Conservation (phyloP, 2,888 invertebrate genomes). For the Pseudeuparius sepicola region DNA sequence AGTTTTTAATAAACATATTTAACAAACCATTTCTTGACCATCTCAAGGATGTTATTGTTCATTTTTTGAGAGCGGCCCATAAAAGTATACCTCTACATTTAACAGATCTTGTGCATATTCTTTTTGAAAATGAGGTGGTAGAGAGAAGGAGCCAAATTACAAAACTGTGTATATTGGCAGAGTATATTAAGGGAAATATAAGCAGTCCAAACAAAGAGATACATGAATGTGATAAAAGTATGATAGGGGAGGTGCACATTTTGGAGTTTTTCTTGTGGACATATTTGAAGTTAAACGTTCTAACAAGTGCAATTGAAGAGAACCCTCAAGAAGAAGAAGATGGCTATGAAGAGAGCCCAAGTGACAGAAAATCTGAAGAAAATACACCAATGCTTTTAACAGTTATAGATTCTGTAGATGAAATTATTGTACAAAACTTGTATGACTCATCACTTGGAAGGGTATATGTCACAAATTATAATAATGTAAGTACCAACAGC, state of each 20-base stretch:
- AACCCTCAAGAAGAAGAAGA: conserved; percentile 19
- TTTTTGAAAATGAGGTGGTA: conserved; percentile 27
- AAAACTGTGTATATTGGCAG: conserved; percentile 18
- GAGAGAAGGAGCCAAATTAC: not conserved
- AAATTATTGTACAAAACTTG: conserved; percentile 33
- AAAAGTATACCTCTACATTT: conserved; percentile 26
- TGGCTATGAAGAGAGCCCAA: conserved; percentile 8
- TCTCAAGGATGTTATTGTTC: conserved; percentile 25
- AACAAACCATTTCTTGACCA: conserved; percentile 20
- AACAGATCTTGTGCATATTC: conserved; percentile 24
- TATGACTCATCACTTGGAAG: conserved; percentile 35
- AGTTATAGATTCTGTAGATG: conserved; percentile 24
- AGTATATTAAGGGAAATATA: conserved; percentile 30
- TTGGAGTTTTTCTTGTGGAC: conserved; percentile 33
- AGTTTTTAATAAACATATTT: conserved; percentile 17
- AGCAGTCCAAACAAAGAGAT: conserved; percentile 25
- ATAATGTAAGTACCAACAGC: conserved; percentile 6
- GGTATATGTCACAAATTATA: too few species aligned
- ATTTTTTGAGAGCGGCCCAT: conserved; percentile 28
- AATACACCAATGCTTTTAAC: conserved; percentile 12
- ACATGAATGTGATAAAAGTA: conserved; percentile 6
- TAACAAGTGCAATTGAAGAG: conserved; percentile 24
- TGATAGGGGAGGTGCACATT: conserved; percentile 24
- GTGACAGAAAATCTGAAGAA: conserved; percentile 5
- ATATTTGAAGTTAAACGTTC: conserved; percentile 27